Evolutionary conservation across 2,113 vertebrate genomes (phyloP), one percentile per base, ranked within the genome.

Genomic region (Nansenia antarctica): DNA sequence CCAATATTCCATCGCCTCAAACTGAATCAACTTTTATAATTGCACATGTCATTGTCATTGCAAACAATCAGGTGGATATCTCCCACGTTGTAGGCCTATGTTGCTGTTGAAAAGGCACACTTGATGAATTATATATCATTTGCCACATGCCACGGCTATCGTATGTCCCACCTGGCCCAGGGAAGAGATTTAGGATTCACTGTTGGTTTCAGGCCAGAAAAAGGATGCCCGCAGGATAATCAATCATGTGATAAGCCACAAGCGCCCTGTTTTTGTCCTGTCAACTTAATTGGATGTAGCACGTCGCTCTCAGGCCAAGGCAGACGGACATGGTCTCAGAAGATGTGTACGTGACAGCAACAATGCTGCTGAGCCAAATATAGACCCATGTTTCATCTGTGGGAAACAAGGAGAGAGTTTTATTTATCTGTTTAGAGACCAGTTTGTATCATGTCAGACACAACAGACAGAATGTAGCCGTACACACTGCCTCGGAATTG

Each of bases 201-300:
- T 35, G 62, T 63, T 65, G 45, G 32, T 49, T 27, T 67, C 26
- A 67, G 52, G 49, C 37, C 24, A n/a, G 9, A 27, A 47, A 22
- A 6, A 18, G 31, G 18, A 49, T 26, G n/a, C 9, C 32, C 6
- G 15, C 14, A 14, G 31, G 32, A 39, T 39, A 39, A 22, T 34
- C 54, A 55, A 55, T 37, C 65, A 37, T 37, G 52, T 15, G 32
- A 47, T n/a, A n/a, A 27, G 14, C 52, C 22, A 67, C 30, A 57
- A 24, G n/a, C 24, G 20, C 52, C 31, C 27, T 53, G 22, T 14
- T 67, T 3, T 20, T 26, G n/a, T 24, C 26, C 5, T 20, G 49
- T 35, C 18, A 11, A 67, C 30, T 20, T 67, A 55, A 67, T 67
- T 67, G 65, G 31, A 67, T 67, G 65, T 24, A 67, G n/a, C n/a